phyloP scores from a whole-genome alignment of 2,888 invertebrate genomes.

The Leptinotarsa peninsularis region DNA sequence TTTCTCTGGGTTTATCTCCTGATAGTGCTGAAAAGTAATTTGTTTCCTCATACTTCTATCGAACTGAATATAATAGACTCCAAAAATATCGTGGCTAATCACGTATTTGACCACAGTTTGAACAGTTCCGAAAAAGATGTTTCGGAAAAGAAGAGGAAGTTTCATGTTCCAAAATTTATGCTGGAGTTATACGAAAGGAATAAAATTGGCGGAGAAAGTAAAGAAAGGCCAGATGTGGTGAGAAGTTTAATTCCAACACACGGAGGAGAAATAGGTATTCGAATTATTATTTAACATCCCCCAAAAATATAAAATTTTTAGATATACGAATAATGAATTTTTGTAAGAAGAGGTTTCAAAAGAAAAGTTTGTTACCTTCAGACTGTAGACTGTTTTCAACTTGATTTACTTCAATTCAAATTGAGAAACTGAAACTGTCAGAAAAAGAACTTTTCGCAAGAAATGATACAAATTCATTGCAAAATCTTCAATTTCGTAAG shows the following conservation, averaged over 20 bases:
- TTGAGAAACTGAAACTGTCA: too few relatives aligned
- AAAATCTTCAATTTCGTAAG: too few relatives aligned
- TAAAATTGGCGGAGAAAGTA: conserved; percentile 52
- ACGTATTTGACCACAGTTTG: background rate
- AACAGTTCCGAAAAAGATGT: conserved; percentile 18
- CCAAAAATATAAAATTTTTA: background rate
- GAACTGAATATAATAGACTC: conserved; percentile 50
- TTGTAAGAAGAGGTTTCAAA: too few relatives aligned
- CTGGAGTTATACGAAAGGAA: conserved; percentile 63
- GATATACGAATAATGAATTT: too few relatives aligned
- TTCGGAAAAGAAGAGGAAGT: conserved; percentile 44
- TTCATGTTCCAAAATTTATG: conserved; percentile 65
- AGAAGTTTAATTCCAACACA: conserved; percentile 63
- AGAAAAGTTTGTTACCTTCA: too few relatives aligned
- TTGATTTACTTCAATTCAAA: too few relatives aligned
- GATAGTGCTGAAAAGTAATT: conserved; percentile 45
- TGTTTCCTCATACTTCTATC: conserved; percentile 44
- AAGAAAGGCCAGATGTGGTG: conserved; percentile 60
- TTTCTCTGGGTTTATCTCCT: conserved; percentile 51
- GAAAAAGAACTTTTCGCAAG: too few relatives aligned
- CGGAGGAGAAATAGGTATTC: conserved; percentile 54
- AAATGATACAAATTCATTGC: too few relatives aligned
- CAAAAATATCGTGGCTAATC: conserved; percentile 31
- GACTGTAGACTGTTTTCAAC: too few relatives aligned
- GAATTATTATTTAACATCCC: background rate